Evolutionary conservation across 2,113 vertebrate genomes (phyloP).

Genomic region (Procapra przewalskii): DNA sequence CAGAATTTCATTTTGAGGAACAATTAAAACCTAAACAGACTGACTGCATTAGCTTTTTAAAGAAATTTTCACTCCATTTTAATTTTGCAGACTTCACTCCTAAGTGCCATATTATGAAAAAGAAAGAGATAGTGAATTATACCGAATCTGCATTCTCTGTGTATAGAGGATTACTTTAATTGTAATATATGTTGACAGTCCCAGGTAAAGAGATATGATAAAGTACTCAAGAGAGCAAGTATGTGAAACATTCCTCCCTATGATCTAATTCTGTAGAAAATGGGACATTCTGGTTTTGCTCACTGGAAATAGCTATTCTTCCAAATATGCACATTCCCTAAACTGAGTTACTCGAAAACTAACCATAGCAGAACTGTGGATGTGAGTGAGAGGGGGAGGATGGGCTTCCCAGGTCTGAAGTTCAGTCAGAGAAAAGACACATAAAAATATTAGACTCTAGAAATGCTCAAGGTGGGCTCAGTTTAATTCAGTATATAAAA

Average conservation of each 20-base stretch:
- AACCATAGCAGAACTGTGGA: neutral
- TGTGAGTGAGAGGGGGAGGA: neutral
- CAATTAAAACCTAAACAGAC: neutral
- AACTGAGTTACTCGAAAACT: neutral
- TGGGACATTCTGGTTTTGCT: neutral
- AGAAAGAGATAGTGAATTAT: neutral
- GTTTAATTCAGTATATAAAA: neutral
- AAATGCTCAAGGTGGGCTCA: neutral
- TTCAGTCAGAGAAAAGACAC: neutral
- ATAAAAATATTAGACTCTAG: neutral
- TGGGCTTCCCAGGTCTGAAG: neutral
- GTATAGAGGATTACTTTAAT: neutral
- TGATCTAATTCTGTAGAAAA: neutral
- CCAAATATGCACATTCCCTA: neutral
- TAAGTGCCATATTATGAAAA: neutral
- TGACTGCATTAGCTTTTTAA: neutral
- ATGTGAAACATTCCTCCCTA: neutral
- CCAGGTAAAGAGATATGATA: neutral
- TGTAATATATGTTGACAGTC: neutral
- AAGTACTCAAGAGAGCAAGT: neutral
- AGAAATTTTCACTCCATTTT: neutral
- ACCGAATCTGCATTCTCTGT: neutral
- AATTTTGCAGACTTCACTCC: neutral
- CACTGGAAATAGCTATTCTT: neutral
- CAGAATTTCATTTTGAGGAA: constrained; percentile 18